phyloP scores from a whole-genome alignment of 2,888 invertebrate genomes.

The Drosophila quinaria region DNA sequence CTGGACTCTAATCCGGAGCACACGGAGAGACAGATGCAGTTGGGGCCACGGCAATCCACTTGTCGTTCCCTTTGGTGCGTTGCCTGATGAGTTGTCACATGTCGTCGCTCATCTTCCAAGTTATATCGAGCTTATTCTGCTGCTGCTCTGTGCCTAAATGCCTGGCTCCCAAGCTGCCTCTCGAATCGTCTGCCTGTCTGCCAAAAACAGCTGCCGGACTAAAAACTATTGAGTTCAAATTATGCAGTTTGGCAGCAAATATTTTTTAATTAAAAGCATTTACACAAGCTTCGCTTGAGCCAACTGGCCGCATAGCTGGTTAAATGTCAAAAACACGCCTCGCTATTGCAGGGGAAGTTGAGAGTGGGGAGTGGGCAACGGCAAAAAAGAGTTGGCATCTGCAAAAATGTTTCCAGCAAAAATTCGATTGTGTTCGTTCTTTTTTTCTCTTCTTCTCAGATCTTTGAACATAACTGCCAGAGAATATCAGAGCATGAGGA shows the following conservation, averaged over 20 bases:
- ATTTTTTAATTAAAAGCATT: conserved; percentile 78
- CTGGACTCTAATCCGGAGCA: conserved; percentile 62
- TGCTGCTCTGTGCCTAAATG: conserved; percentile 44
- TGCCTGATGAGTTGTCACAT: conserved; percentile 78
- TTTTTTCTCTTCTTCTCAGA: conserved; percentile 2
- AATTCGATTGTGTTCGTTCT: conserved; percentile 57
- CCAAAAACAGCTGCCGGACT: conserved; percentile 39
- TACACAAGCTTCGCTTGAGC: conserved; percentile 48
- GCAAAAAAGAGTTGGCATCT: conserved; percentile 54
- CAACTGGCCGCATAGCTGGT: conserved; percentile 65
- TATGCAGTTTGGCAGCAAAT: conserved; percentile 70
- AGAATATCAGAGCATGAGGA: no score
- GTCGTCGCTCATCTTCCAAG: conserved; percentile 57
- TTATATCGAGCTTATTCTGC: conserved; percentile 12
- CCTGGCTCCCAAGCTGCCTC: conserved; percentile 51
- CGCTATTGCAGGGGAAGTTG: conserved; percentile 42
- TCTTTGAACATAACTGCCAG: conserved; percentile 43
- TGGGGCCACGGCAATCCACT: conserved; percentile 30
- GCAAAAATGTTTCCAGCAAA: conserved; percentile 65
- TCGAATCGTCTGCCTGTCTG: conserved; percentile 15
- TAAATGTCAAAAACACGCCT: conserved; percentile 76
- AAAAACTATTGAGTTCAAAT: conserved; percentile 67
- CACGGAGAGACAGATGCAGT: conserved; percentile 15
- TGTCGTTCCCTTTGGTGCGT: conserved; percentile 59
- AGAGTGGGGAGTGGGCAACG: no score